phyloP scores from a whole-genome alignment of 2,888 invertebrate species.

The Sisyra nigra region DNA sequence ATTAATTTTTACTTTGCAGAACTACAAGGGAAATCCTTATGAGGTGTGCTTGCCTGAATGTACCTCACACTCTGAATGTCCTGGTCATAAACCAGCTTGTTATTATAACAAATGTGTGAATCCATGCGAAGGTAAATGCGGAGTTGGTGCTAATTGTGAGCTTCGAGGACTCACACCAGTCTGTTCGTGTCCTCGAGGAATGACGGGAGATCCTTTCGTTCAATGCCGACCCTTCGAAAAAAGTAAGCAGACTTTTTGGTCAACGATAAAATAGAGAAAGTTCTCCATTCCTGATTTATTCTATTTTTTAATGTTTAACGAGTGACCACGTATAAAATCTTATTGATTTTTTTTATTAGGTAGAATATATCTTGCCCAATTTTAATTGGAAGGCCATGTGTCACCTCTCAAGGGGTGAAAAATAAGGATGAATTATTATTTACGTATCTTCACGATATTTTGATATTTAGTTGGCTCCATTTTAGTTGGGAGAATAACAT shows the following conservation, averaged over 20 bases:
- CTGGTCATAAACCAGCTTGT: constrained; percentile 60
- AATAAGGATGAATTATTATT: too few relatives aligned
- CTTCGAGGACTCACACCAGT: constrained; percentile 65
- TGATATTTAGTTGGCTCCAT: too few relatives aligned
- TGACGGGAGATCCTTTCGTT: constrained; percentile 76
- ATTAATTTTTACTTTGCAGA: constrained; percentile 25
- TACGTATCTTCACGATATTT: too few relatives aligned
- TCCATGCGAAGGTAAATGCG: constrained; percentile 70
- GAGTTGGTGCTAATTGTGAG: constrained; percentile 62
- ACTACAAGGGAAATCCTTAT: constrained; percentile 64
- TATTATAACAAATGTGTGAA: constrained; percentile 67
- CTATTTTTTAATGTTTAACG: too few relatives aligned
- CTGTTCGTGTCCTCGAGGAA: constrained; percentile 72
- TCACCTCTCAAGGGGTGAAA: too few relatives aligned
- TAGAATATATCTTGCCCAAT: too few relatives aligned
- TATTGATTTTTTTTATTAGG: too few relatives aligned
- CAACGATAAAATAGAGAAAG: not conserved
- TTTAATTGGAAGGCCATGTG: too few relatives aligned
- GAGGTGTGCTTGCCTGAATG: constrained; percentile 68
- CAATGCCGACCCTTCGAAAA: constrained; percentile 68
- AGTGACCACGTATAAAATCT: too few relatives aligned
- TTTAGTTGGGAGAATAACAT: too few relatives aligned
- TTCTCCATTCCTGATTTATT: too few relatives aligned
- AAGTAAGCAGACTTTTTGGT: constrained; percentile 30
- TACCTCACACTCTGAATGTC: constrained; percentile 62